phyloP scores from a whole-genome alignment of 2,797 vertebrate species.

The Bovichtus variegatus region DNA sequence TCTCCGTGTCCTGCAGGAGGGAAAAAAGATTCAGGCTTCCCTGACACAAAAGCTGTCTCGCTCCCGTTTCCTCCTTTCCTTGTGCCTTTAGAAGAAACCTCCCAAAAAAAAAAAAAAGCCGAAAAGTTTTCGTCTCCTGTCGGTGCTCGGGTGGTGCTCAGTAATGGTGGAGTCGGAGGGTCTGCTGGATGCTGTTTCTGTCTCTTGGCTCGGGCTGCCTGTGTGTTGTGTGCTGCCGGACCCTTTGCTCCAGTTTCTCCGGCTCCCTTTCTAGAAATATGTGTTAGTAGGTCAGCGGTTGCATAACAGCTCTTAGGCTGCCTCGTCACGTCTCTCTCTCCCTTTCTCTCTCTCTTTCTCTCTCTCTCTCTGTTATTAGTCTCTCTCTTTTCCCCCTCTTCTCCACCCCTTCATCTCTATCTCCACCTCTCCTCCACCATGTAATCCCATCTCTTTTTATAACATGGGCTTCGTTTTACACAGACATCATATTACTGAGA shows the following conservation, averaged over 20 bases:
- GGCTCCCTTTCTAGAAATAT: conserved; percentile 83
- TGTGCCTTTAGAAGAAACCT: conserved; percentile 57
- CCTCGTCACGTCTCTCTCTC: conserved; percentile 82
- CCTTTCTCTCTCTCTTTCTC: conserved; percentile 10
- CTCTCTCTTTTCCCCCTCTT: conserved; percentile 1
- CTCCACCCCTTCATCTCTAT: conserved; percentile 19
- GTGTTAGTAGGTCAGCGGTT: conserved; percentile 90
- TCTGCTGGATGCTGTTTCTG: conserved; percentile 53
- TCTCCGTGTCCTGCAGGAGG: conserved; percentile 55
- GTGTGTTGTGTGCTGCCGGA: conserved; percentile 75
- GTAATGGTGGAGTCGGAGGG: conserved; percentile 47
- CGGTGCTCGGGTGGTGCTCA: conserved; percentile 41
- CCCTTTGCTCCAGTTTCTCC: conserved; percentile 85
- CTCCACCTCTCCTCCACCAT: background rate
- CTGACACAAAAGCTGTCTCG: conserved; percentile 83
- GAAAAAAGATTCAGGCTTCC: conserved; percentile 60
- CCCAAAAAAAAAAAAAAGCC: conserved; percentile 16
- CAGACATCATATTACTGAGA: conserved; percentile 9
- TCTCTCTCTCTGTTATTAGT: conserved; percentile 4
- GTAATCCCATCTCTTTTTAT: conserved; percentile 22
- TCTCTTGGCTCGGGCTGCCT: conserved; percentile 62
- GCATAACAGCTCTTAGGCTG: conserved; percentile 86
- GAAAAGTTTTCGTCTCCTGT: conserved; percentile 55
- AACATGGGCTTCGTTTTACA: conserved; percentile 22
- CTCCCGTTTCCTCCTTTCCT: conserved; percentile 70